phyloP scores from a whole-genome alignment of 2,888 invertebrate genomes.

The Branchellion lobata region DNA sequence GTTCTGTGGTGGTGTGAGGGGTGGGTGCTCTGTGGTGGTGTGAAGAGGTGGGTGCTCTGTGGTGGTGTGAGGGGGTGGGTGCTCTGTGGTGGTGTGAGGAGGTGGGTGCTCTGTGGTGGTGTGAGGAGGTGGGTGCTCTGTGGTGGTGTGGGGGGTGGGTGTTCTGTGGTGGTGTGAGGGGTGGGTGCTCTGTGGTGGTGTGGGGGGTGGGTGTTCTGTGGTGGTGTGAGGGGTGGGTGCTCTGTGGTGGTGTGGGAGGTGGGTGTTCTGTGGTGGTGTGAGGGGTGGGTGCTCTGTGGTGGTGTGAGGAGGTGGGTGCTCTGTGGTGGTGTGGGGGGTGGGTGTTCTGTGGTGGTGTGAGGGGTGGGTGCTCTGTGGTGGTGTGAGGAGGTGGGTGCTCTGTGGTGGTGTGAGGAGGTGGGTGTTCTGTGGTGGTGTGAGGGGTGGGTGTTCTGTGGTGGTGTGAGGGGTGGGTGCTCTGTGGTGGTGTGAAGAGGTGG shows the following conservation, averaged over 20 bases:
- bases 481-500: slow-evolving; percentile 61
- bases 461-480: slow-evolving; percentile 50
- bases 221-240: slow-evolving; percentile 53
- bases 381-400: slow-evolving; percentile 71
- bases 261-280: too few relatives aligned
- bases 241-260: too few relatives aligned
- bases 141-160: slow-evolving; percentile 65
- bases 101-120: slow-evolving; percentile 70
- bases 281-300: slow-evolving; percentile 72
- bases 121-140: slow-evolving; percentile 48
- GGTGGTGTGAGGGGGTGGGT: slow-evolving; percentile 53
- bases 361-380: not conserved
- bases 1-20: slow-evolving; percentile 65
- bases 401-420: slow-evolving; percentile 55
- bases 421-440: too few relatives aligned
- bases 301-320: slow-evolving; percentile 51
- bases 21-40: too few relatives aligned
- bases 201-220: slow-evolving; percentile 71
- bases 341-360: slow-evolving; percentile 70
- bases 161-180: slow-evolving; percentile 65
- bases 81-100: too few relatives aligned
- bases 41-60: slow-evolving; percentile 72
- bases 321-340: too few relatives aligned
- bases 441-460: slow-evolving; percentile 71
- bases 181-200: too few relatives aligned